Base-by-base conservation (phyloP, 2,888 invertebrate genomes). In the Drosophila neutralis region DNA sequence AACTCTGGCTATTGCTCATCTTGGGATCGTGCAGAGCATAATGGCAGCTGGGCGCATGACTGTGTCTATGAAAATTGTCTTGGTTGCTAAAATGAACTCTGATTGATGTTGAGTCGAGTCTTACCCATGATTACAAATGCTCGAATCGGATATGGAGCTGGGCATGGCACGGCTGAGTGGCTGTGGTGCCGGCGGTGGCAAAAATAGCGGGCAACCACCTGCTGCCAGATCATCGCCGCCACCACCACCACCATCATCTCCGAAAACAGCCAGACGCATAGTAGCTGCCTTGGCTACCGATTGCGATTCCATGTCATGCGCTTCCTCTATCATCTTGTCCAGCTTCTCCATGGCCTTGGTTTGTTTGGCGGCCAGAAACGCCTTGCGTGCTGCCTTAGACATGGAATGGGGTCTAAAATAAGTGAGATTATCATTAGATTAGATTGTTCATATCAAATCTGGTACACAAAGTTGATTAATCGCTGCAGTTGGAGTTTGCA, bases 251-350 rank as follows among this genome's bases (percentile, higher is more conserved):
- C 74, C 80, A 35, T 75, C 87, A 64, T 90, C 87, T 1, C 83
- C 90, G 3, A 86, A 83, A n/a, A 82, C 69, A 11, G 82, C 78
- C 11, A 88, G 58, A 11, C 88, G 86, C 74, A 91, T 86, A 56
- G 81, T 87, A 40, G 91, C 88, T 13, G 92, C 84, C 64, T 91
- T 91, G 29, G 87, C 83, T 21, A 91, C 87, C n/a, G 90, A 86
- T 38, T 92, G 91, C 1, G 91, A 77, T 54, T 92, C 93, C n/a
- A 89, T 89, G 61, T 93, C 93, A 15, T 91, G 90, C 0, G 90
- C 92, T 65, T 93, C 93, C 69, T 93, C 93, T 54, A 93, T 93
- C 93, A 93, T 93, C 87, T 92, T 92, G 67, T 93, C 93, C 54
- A 93, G 72, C 77, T 93, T 92, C 63, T 93, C 93, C 67, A 93